These are phyloP conservation scores for Julus scandinavius DNA, from an alignment of 2,888 invertebrate genomes.

Conservation along the genomic window DNA sequence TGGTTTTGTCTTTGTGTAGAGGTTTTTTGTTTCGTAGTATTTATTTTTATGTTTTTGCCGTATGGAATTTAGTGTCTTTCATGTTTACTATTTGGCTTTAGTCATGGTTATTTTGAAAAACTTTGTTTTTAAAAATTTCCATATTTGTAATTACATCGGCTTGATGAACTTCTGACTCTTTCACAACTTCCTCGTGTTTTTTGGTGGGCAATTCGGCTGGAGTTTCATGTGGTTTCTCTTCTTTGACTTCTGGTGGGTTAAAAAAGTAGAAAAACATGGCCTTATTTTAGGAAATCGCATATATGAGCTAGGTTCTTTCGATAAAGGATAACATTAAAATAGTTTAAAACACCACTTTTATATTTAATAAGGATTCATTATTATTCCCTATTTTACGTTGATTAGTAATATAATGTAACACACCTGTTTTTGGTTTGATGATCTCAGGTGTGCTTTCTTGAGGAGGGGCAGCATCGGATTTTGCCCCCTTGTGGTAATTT, in stretches of 20 bases:
- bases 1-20: neutral
- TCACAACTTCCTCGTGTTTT: constrained; percentile 17
- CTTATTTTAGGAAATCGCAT: neutral
- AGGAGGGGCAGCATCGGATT: neutral
- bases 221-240: neutral
- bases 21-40: neutral
- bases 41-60: neutral
- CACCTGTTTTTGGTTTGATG: neutral
- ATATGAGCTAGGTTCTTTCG: too few species aligned
- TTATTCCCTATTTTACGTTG: too few species aligned
- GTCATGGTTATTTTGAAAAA: neutral
- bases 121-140: neutral
- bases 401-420: too few species aligned
- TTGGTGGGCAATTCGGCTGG: neutral
- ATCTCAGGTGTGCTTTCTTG: neutral
- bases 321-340: neutral
- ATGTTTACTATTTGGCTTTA: constrained; percentile 39
- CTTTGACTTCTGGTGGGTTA: neutral
- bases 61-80: constrained; percentile 30
- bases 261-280: neutral
- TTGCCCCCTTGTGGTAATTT: constrained; percentile 54
- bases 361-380: too few species aligned
- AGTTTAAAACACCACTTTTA: neutral
- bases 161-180: neutral
- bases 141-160: neutral